A percentile compares a stretch with the other conserved stretches of the same genome.
These are phyloP conservation scores for Aphyosemion australe DNA, from an alignment of 2,113 vertebrate species.

Conservation along the genomic window DNA sequence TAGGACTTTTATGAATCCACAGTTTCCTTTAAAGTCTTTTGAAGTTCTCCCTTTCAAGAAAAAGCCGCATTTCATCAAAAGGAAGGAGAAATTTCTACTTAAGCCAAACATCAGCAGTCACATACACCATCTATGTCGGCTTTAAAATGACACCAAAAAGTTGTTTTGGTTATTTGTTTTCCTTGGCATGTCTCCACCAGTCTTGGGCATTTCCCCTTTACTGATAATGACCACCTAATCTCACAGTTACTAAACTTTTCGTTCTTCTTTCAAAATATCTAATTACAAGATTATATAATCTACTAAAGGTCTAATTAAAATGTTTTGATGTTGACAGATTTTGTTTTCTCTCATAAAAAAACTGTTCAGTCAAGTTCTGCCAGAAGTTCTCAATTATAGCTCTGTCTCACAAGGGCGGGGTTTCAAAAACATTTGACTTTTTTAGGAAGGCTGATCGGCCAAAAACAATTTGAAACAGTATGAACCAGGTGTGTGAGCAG, in stretches of 20 bases:
- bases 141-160: not conserved
- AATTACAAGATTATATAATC: not conserved
- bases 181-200: not conserved
- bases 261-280: not conserved
- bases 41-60: constrained; percentile 8
- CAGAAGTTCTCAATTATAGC: not conserved
- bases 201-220: not conserved
- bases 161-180: not conserved
- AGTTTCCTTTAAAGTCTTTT: constrained; percentile 12
- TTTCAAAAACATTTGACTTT: not conserved
- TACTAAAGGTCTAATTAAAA: not conserved
- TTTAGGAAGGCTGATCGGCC: not conserved
- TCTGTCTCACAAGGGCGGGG: not conserved
- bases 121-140: not conserved
- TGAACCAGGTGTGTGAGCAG: not conserved
- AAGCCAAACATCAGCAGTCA: not conserved
- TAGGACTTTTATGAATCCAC: constrained; percentile 19
- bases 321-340: not conserved
- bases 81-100: not conserved
- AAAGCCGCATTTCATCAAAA: not conserved
- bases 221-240: not conserved
- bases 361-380: not conserved
- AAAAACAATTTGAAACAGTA: not conserved
- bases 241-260: not conserved
- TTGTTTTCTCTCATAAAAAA: not conserved